Conservation (phyloP, 92 coral and sea anemone genomes). For the Metridium senile region DNA sequence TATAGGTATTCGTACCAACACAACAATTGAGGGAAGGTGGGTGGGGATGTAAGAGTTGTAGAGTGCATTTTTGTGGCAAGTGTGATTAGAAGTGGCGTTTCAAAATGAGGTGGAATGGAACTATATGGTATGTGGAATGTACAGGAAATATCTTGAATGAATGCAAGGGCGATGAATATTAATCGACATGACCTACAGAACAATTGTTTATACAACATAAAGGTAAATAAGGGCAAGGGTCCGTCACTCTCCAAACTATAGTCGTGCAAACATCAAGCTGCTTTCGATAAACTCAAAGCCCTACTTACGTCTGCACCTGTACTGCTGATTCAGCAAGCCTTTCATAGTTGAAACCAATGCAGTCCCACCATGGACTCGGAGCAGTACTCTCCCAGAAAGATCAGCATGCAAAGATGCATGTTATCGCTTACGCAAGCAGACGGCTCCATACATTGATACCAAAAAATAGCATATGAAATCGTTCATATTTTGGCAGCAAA, state of each 20-base stretch:
- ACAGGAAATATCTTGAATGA: no score
- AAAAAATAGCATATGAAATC: no score
- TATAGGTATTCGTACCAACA: no score
- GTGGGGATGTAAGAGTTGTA: no score
- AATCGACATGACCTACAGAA: slow-evolving; percentile 8
- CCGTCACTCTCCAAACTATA: neutral
- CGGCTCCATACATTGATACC: slow-evolving; percentile 4
- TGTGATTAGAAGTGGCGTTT: no score
- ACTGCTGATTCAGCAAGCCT: neutral
- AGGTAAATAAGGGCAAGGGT: neutral
- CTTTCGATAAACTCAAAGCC: neutral
- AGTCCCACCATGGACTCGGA: slow-evolving; percentile 11
- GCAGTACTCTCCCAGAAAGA: slow-evolving; percentile 22
- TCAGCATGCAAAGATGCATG: neutral
- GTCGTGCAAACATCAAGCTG: neutral
- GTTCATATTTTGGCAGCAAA: no score
- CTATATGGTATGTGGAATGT: no score
- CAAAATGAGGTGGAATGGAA: no score
- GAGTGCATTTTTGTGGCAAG: no score
- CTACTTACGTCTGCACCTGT: slow-evolving; percentile 2
- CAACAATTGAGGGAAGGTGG: no score
- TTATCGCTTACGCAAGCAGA: slow-evolving; percentile 20
- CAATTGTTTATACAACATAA: neutral
- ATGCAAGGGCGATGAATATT: no score
- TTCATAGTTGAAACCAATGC: slow-evolving; percentile 12